Base-by-base conservation (phyloP, 2,888 invertebrate species). In the Disparrhopalites patrizii region DNA sequence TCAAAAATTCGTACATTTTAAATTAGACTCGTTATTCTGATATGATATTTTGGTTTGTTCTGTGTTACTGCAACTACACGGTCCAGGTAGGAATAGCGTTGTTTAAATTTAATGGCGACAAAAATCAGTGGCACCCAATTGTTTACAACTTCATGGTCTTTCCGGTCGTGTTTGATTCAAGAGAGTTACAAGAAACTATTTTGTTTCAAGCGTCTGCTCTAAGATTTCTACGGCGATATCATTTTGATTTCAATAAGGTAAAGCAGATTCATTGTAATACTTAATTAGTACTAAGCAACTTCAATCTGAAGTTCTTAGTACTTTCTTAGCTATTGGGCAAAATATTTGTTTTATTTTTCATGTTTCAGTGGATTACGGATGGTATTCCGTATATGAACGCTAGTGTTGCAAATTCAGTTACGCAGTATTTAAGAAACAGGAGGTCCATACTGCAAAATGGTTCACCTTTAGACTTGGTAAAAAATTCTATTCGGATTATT, bases 161-260 rank as follows among this genome's bases (percentile, higher is more conserved):
- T 70, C 89, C 90, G 0, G 82, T 83, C 76, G 78, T 82, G 1
- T 83, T 87, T 77, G 85, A 84, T 0, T 82, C 82, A 56, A 78
- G 85, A 10, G 83, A 87, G 76, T 83, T 83, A 69, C 23, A 56
- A 1, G 64, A 64, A 36, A 79, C 81, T 30, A 85, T 87, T 76
- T 80, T 82, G 50, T 86, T 85, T 75, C 85, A 89, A 80, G 83
- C 86, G 1, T 83, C 85, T 0, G 83, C 86, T 1, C 75, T 88
- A 3, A 82, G 84, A 65, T 91, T 90, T 77, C 80, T 90, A 20
- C 81, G 75, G 25, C 68, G 72, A 51, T 75, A 78, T 72, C 73
- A 77, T n/a, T 80, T 80, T 76, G 84, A 90, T 80, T 90, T 89
- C 77, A 88, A 89, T 78, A 87, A 88, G 85, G 90, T 89, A 81